Evolutionary conservation across 2,888 invertebrate species (phyloP), one percentile per base, ranked within the genome.

Genomic region (Mactromeris polynyma): DNA sequence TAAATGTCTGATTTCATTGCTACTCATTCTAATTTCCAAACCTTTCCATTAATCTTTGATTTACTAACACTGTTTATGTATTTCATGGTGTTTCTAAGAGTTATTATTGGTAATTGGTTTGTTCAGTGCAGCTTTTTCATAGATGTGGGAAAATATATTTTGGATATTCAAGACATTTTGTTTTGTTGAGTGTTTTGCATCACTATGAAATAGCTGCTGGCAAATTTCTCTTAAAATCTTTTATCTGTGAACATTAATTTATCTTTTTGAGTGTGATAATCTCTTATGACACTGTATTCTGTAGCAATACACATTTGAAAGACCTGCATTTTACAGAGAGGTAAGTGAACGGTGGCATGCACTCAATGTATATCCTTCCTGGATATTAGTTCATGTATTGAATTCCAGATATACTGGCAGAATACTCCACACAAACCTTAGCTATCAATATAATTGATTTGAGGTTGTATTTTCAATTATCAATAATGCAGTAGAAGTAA

Each of bases 281-380:
- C 58, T 26, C n/a, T 26, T 58, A 33, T 73, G 73, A 9, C 33
- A 73, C 73, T 73, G 26, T 73, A 14, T 33, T 73, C 2, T 69
- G n/a, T 79, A 77, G 51, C 84, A 89, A 84, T 87, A 84, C 42
- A 77, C 54, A 31, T 73, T 90, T 54, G 90, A 89, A 85, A 87
- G 89, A 36, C 87, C 89, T 46, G 83, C 69, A 19, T 88, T 85
- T 85, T 83, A 80, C 21, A 81, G 88, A 79, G 81, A 83, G 87
- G 90, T 90, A 85, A 90, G 90, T 89, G 69, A 17, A 33, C 31
- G 33, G 2, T 9, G 31, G 82, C 86, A 86, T 86, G 86, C 77
- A 54, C 77, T 33, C 21, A 73, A 73, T 73, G 73, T 73, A 73
- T 7, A 26, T 64, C 3, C 9, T 64, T 64, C 58, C n/a, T 17